These are phyloP conservation scores for Trilocha varians DNA, from an alignment of 2,888 invertebrate species.

Conservation along the genomic window DNA sequence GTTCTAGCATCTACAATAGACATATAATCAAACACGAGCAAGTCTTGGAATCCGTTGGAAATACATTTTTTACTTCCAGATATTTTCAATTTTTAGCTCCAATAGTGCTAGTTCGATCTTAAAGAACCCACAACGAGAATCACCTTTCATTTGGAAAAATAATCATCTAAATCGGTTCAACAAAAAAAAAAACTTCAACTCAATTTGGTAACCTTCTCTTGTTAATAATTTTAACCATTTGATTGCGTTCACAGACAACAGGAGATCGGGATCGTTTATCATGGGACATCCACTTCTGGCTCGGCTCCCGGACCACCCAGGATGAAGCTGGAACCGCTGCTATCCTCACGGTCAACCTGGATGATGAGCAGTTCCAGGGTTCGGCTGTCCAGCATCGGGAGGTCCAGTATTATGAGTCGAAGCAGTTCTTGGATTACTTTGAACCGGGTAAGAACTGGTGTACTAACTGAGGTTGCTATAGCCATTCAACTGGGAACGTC, in stretches of 20 bases:
- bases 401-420: constrained; percentile 88
- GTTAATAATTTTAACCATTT: not conserved
- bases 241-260: constrained; percentile 31
- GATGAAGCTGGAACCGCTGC: constrained; percentile 85
- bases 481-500: too few species aligned
- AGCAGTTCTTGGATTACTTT: constrained; percentile 86
- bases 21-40: too few species aligned
- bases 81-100: too few species aligned
- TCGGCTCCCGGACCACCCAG: constrained; percentile 83
- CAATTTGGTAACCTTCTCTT: too few species aligned
- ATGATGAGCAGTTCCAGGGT: constrained; percentile 84
- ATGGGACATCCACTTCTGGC: constrained; percentile 93
- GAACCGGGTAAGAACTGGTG: constrained; percentile 66
- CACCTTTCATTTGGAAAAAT: too few species aligned
- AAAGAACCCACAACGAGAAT: too few species aligned
- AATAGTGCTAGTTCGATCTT: too few species aligned
- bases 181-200: too few species aligned
- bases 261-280: constrained; percentile 42
- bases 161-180: too few species aligned
- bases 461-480: not conserved
- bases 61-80: too few species aligned
- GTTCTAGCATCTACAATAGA: too few species aligned
- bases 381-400: constrained; percentile 89
- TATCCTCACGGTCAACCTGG: constrained; percentile 85
- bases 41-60: too few species aligned